Evolutionary conservation across 2,113 vertebrate species (phyloP).

Genomic region (Dermatemys mawii): DNA sequence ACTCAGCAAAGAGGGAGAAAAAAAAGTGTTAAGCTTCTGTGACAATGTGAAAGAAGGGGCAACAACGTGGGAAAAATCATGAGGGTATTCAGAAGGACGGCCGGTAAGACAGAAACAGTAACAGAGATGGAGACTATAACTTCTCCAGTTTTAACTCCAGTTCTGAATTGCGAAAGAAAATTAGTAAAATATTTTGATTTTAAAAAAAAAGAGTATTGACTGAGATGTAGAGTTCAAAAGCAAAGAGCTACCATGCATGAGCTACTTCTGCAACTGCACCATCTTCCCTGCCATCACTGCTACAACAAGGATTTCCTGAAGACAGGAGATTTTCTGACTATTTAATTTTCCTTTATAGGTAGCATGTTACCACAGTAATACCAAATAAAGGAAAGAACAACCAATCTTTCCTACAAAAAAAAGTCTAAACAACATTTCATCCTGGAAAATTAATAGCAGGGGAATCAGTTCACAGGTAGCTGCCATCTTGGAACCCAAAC

Average conservation of each 20-base stretch:
- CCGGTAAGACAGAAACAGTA: neutral
- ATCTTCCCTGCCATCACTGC: neutral
- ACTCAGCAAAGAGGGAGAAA: neutral
- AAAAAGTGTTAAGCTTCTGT: neutral
- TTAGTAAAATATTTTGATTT: neutral
- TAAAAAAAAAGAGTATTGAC: neutral
- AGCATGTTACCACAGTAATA: neutral
- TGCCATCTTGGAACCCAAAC: fast-evolving
- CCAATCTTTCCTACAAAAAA: neutral
- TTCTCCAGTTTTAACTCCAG: neutral
- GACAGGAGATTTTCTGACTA: neutral
- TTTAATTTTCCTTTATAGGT: neutral
- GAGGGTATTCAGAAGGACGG: neutral
- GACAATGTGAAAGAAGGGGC: neutral
- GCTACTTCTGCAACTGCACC: neutral
- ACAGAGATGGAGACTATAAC: neutral
- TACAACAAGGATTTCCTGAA: neutral
- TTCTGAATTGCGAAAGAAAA: neutral
- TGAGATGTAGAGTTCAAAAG: neutral
- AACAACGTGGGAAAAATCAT: neutral
- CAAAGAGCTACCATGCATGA: neutral
- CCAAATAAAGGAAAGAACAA: neutral
- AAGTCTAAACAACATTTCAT: neutral
- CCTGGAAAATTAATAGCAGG: neutral
- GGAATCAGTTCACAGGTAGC: neutral